Evolutionary conservation across 2,888 invertebrate genomes (phyloP).

Genomic region (Chloromyia formosa): DNA sequence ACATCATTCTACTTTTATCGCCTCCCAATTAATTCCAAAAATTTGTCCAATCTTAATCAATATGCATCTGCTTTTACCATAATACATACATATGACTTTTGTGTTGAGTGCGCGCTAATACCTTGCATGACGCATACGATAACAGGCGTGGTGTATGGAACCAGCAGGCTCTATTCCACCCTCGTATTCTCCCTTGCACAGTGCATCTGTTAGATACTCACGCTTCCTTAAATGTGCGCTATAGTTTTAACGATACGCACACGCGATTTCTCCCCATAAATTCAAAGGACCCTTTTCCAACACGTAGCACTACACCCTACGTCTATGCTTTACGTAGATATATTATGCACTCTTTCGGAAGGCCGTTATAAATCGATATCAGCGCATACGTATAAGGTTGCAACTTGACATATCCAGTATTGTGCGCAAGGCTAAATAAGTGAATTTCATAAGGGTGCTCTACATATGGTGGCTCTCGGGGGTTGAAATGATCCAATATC

Average conservation of each 20-base stretch:
- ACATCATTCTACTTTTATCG: no score
- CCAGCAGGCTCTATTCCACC: slow-evolving; percentile 10
- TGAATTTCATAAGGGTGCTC: slow-evolving; percentile 38
- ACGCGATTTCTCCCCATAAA: slow-evolving; percentile 24
- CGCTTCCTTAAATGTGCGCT: slow-evolving; percentile 11
- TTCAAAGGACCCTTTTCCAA: not conserved
- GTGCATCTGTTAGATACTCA: slow-evolving; percentile 30
- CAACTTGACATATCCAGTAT: slow-evolving; percentile 15
- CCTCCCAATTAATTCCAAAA: no score
- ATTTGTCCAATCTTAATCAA: no score
- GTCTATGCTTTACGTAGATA: not conserved
- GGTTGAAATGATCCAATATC: no score
- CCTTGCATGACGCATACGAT: no score
- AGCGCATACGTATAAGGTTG: slow-evolving; percentile 24
- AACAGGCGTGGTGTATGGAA: no score
- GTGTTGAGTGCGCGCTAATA: no score
- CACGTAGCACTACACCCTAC: not conserved
- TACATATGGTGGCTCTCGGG: not conserved
- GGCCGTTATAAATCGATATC: slow-evolving; percentile 41
- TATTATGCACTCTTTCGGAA: not conserved
- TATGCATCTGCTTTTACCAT: no score
- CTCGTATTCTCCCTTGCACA: not conserved
- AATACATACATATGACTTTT: no score
- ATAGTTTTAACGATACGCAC: slow-evolving; percentile 2
- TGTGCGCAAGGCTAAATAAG: slow-evolving; percentile 8